Percentiles rank a stretch among this genome's conserved stretches.
Evolutionary conservation across 2,113 vertebrate species (phyloP).

Genomic region (Otus sunia): DNA sequence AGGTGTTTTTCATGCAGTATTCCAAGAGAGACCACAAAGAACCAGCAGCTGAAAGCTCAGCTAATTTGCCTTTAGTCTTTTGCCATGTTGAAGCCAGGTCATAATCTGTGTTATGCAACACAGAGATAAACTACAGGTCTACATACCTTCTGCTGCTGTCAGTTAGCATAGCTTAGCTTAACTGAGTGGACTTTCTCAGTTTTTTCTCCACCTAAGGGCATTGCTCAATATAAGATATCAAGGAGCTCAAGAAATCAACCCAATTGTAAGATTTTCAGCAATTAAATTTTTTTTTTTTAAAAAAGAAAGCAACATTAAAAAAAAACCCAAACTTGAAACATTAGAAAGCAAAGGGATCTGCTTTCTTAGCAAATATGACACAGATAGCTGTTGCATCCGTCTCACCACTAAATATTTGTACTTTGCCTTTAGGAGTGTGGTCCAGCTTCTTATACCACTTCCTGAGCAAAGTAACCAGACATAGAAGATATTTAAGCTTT

Average conservation of each 20-base stretch:
- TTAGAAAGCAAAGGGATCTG: constrained; percentile 6
- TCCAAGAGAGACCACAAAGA: constrained; percentile 39
- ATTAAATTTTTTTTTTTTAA: not conserved
- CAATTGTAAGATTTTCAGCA: not conserved
- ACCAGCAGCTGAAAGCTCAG: not conserved
- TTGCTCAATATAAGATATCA: not conserved
- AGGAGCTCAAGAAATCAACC: not conserved
- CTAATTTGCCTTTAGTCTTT: constrained; percentile 17
- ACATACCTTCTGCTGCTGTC: not conserved
- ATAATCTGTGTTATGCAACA: not conserved
- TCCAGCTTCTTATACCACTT: not conserved
- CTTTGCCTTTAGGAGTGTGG: constrained; percentile 4
- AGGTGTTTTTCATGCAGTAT: constrained; percentile 49
- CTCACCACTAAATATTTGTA: not conserved
- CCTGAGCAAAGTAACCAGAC: not conserved
- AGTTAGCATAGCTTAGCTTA: not conserved
- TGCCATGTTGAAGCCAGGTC: constrained; percentile 23
- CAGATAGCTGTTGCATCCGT: not conserved
- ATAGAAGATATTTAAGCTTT: not conserved
- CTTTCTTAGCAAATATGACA: not conserved
- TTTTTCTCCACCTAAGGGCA: not conserved
- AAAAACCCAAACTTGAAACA: not conserved
- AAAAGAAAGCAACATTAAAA: not conserved
- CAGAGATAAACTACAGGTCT: not conserved
- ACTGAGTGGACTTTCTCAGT: not conserved